These are phyloP conservation scores for Leptodactylus fallax DNA, from an alignment of 2,797 vertebrate species.

Conservation along the genomic window DNA sequence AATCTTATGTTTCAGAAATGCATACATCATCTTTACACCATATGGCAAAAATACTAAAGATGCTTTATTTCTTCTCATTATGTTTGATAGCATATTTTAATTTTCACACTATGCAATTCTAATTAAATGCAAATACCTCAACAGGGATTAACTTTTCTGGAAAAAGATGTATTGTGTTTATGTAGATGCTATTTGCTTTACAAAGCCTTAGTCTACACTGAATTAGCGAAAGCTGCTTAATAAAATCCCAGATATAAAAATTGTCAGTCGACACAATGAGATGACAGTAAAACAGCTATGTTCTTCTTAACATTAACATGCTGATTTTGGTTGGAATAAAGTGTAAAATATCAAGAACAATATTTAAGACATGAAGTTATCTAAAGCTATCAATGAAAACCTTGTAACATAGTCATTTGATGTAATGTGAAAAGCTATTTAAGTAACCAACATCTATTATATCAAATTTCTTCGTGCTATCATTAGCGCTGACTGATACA, in stretches of 20 bases:
- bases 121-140: conserved; percentile 65
- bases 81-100: conserved; percentile 61
- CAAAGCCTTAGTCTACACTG: conserved; percentile 46
- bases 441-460: not conserved
- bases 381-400: conserved; percentile 21
- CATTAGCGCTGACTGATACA: conserved; percentile 11
- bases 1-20: conserved; percentile 46
- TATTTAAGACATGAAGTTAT: conserved; percentile 31
- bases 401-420: conserved; percentile 30
- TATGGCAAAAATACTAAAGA: conserved; percentile 61
- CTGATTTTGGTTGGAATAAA: conserved; percentile 29
- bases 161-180: conserved; percentile 62
- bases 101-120: conserved; percentile 61
- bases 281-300: conserved; percentile 52
- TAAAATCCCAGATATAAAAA: conserved; percentile 57
- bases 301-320: conserved; percentile 37
- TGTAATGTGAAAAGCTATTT: conserved; percentile 19
- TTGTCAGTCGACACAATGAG: conserved; percentile 30
- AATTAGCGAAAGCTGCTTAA: conserved; percentile 54
- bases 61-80: conserved; percentile 61
- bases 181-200: conserved; percentile 61
- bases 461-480: conserved; percentile 5
- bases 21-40: conserved; percentile 56
- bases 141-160: conserved; percentile 60
- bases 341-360: conserved; percentile 16